Evolutionary conservation across 2,797 vertebrate species (phyloP).

Genomic region (Adelosebastes latens): DNA sequence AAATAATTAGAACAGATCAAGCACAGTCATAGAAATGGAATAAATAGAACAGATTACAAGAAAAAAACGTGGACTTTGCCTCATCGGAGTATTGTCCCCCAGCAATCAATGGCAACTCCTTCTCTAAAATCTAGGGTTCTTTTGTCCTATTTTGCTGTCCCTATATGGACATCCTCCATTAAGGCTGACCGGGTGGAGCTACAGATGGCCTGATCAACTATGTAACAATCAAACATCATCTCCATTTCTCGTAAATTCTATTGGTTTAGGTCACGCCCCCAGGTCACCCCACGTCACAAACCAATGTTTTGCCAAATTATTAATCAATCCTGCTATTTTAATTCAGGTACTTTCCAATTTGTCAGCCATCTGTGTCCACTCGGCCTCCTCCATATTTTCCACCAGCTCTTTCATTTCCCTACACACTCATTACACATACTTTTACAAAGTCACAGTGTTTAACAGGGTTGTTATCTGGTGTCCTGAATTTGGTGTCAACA

Average conservation of each 20-base stretch:
- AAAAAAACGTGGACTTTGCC: not conserved
- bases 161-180: not conserved
- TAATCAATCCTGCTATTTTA: not conserved
- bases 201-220: not conserved
- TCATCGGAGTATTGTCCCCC: no score
- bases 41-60: not conserved
- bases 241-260: not conserved
- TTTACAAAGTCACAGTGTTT: no score
- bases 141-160: no score
- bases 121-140: no score
- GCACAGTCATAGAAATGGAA: not conserved
- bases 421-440: no score
- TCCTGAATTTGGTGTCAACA: no score
- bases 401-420: no score
- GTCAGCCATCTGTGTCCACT: not conserved
- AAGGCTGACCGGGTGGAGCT: not conserved
- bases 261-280: not conserved
- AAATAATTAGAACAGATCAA: not conserved
- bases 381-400: no score
- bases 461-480: no score
- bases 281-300: not conserved
- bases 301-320: not conserved
- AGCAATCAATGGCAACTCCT: no score
- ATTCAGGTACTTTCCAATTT: not conserved
- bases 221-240: not conserved